Percentiles rank a stretch among this genome's conserved stretches.
Evolutionary conservation across 2,113 vertebrate genomes (phyloP).

Genomic region (Symphodus melops): DNA sequence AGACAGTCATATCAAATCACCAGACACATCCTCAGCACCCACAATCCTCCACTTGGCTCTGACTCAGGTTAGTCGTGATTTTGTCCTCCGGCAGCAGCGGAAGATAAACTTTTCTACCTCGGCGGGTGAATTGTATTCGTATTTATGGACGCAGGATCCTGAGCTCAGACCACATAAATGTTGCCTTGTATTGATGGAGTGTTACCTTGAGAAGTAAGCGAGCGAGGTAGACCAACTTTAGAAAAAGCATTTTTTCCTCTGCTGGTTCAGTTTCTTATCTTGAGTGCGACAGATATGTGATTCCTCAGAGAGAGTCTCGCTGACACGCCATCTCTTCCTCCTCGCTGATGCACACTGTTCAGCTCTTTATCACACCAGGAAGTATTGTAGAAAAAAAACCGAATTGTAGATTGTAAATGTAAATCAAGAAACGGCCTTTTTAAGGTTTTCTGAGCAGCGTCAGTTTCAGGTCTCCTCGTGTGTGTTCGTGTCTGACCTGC

Average conservation of each 20-base stretch:
- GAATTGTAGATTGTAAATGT: background rate
- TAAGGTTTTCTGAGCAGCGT: background rate
- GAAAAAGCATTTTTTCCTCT: background rate
- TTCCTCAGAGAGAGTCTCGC: conserved; percentile 9
- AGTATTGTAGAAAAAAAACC: background rate
- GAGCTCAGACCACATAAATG: background rate
- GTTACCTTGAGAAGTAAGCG: background rate
- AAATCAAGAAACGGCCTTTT: background rate
- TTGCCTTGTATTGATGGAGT: background rate
- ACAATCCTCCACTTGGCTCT: too few relatives aligned
- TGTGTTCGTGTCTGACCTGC: conserved; percentile 10
- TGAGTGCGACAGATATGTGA: conserved; percentile 10
- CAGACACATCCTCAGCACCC: too few relatives aligned
- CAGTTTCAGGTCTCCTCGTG: background rate
- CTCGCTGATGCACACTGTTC: conserved; percentile 2
- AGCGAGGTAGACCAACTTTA: background rate
- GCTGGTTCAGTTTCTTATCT: background rate
- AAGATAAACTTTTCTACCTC: background rate
- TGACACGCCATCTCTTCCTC: conserved; percentile 5
- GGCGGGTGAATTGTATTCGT: background rate
- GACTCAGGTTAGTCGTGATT: too few relatives aligned
- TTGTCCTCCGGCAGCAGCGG: background rate
- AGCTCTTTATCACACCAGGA: background rate
- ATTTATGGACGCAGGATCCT: background rate
- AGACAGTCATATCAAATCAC: too few relatives aligned